These are phyloP conservation scores for Theropithecus gelada DNA, from an alignment of 2,113 vertebrate genomes.

Conservation along the genomic window DNA sequence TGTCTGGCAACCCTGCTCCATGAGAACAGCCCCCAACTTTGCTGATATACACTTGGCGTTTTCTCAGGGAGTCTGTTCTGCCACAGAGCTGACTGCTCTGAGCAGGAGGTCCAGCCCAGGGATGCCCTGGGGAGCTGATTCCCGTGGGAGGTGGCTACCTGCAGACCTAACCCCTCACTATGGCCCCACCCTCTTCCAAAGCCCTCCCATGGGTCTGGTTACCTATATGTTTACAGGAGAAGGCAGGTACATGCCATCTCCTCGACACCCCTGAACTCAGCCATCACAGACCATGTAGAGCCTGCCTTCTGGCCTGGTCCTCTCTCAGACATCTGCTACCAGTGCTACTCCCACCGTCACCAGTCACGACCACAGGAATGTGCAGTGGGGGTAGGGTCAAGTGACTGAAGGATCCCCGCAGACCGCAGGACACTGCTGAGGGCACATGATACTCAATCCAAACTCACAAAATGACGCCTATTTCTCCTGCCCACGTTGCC, in stretches of 20 bases:
- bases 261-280: background rate
- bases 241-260: background rate
- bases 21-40: rapidly evolving
- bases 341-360: rapidly evolving
- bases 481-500: background rate
- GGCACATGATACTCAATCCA: too few relatives aligned
- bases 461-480: background rate
- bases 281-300: rapidly evolving
- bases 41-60: background rate
- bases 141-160: background rate
- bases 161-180: too few relatives aligned
- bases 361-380: rapidly evolving
- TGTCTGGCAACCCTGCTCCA: background rate
- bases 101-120: background rate
- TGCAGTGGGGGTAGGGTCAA: rapidly evolving
- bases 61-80: background rate
- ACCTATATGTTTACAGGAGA: rapidly evolving
- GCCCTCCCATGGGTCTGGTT: background rate
- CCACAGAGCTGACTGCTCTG: background rate
- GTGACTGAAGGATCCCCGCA: rapidly evolving
- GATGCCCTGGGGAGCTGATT: rapidly evolving
- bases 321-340: background rate
- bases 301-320: background rate
- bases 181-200: background rate
- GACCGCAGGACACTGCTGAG: background rate